Base-by-base conservation (phyloP, 2,888 invertebrate genomes). In the Lasioglossum oenotherae region DNA sequence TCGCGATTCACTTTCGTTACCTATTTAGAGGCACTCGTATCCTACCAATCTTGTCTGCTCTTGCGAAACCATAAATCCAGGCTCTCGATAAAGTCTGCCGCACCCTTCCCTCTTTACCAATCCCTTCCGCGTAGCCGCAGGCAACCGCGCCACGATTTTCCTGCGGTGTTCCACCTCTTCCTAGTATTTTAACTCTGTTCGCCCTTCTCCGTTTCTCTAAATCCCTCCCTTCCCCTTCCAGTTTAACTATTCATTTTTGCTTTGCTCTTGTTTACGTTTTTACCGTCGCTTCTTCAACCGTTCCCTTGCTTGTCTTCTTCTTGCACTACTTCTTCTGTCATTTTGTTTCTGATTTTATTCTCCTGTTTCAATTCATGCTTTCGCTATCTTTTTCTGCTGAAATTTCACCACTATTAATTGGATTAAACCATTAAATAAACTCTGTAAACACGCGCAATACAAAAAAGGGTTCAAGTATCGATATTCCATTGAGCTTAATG, bases 21-120 rank as follows among this genome's bases (percentile, higher is more conserved):
- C 83, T 74, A n/a, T 80, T 46, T 80, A 19, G 57, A 64, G 38
- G 27, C 73, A 44, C 67, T 53, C 64, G 31, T 82, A 38, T 53
- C 57, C 49, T 60, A 53, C 12, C 53, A 38, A n/a, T 76, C 86
- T 74, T 84, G 46, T 76, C 86, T 67, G 46, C 85, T 74, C 84
- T 77, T 38, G 75, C 75, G 71, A 73, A 86, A 75, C 88, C 90
- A 92, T 92, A 92, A 92, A 92, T 92, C 91, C 84, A 74, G 75
- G 85, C 84, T 89, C 90, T 90, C 92, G 90, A 92, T 92, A 90
- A 90, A 91, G 91, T 92, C 91, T 80, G 80, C 80, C 80, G 71
- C 82, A 82, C 81, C 78, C 64, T 60, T 72, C 53, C 74, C 74
- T 35, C 78, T 67, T 49, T n/a, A 23, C 75, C 79, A 74, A 80